Conservation (phyloP, 1,140 invertebrate genomes). For the Idris sp. region DNA sequence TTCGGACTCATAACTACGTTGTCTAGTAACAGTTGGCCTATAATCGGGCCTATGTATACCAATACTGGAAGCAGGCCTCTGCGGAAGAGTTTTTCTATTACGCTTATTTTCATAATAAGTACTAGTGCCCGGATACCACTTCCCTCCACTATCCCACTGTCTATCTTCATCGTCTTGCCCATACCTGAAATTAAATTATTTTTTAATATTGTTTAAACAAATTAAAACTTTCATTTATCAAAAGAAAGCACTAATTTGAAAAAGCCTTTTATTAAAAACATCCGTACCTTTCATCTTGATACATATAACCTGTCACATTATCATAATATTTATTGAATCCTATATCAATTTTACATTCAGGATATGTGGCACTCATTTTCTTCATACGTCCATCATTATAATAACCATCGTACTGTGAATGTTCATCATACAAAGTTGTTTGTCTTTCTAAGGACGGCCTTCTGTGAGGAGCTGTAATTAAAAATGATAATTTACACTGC, state of each 20-base stretch:
- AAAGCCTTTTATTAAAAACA: constrained; percentile 14
- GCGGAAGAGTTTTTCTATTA: constrained; percentile 75
- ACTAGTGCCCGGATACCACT: constrained; percentile 66
- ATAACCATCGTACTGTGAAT: constrained; percentile 74
- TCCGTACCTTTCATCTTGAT: constrained; percentile 77
- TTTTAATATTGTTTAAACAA: too few species aligned
- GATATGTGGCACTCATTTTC: constrained; percentile 73
- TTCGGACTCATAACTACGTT: constrained; percentile 74
- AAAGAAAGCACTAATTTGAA: not conserved
- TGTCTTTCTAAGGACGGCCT: constrained; percentile 89
- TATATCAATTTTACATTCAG: constrained; percentile 72
- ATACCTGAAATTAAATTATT: constrained; percentile 72
- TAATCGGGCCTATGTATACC: constrained; percentile 72
- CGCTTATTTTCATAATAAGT: constrained; percentile 74
- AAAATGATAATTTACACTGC: not conserved
- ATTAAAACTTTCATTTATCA: too few species aligned
- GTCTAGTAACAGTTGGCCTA: constrained; percentile 71
- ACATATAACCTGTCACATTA: constrained; percentile 74
- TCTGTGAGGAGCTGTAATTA: constrained; percentile 77
- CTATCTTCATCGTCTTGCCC: constrained; percentile 83
- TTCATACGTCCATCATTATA: constrained; percentile 64
- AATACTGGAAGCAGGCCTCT: constrained; percentile 74
- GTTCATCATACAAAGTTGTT: constrained; percentile 87
- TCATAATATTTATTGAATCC: constrained; percentile 76
- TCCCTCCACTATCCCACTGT: constrained; percentile 85